A percentile compares a stretch with the other conserved stretches of the same genome.
phyloP scores from a whole-genome alignment of 2,797 vertebrate genomes.

The Huso huso region DNA sequence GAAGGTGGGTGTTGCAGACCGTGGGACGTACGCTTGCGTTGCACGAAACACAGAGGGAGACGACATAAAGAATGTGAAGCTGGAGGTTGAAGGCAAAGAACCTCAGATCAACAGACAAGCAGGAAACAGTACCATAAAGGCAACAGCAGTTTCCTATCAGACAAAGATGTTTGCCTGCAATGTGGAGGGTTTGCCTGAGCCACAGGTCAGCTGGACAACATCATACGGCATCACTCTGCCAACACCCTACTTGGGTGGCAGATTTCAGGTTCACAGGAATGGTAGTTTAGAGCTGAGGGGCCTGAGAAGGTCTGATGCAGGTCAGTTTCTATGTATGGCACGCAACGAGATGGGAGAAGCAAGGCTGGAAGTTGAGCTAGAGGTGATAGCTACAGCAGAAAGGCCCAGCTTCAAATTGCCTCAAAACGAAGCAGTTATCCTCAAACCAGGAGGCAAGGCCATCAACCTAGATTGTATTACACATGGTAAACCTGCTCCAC shows the following conservation, averaged over 20 bases:
- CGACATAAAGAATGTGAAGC: conserved; percentile 52
- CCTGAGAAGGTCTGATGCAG: conserved; percentile 61
- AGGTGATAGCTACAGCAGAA: conserved; percentile 60
- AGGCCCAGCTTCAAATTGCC: conserved; percentile 65
- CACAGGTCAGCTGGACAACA: conserved; percentile 57
- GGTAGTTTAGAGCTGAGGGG: conserved; percentile 64
- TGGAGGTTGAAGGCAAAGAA: conserved; percentile 50
- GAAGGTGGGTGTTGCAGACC: conserved; percentile 46
- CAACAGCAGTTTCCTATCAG: conserved; percentile 58
- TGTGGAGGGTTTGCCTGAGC: conserved; percentile 59
- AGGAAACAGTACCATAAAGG: conserved; percentile 39
- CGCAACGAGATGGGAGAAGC: conserved; percentile 59
- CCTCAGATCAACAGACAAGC: conserved; percentile 50
- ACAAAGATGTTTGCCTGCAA: conserved; percentile 55
- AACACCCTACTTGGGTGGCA: conserved; percentile 55
- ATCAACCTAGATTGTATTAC: conserved; percentile 53
- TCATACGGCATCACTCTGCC: conserved; percentile 52
- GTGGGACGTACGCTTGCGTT: conserved; percentile 64
- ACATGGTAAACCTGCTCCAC: conserved; percentile 60
- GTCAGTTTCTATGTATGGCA: conserved; percentile 54
- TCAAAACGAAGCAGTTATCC: conserved; percentile 61
- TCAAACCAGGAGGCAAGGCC: conserved; percentile 46
- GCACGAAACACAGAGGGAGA: conserved; percentile 57
- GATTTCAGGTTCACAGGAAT: conserved; percentile 64
- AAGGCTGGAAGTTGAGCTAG: conserved; percentile 52